Evolutionary conservation across 2,797 vertebrate species (phyloP).

Genomic region (Babyrousa celebensis): DNA sequence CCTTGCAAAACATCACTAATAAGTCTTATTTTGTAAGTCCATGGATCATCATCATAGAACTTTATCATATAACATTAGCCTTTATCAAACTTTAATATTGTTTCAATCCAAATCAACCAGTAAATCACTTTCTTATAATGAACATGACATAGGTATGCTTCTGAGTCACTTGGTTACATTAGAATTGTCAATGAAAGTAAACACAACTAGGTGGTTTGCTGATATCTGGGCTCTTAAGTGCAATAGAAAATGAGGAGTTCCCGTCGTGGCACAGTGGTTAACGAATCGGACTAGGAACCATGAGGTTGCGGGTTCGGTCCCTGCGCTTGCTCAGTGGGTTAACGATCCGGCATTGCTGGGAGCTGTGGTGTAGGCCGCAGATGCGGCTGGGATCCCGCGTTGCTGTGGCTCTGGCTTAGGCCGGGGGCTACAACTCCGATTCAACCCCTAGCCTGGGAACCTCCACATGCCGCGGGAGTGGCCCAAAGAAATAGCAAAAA

Average conservation of each 20-base stretch:
- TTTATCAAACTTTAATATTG: conserved; percentile 16
- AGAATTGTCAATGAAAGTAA: conserved; percentile 12
- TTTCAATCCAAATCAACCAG: not conserved
- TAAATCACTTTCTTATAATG: not conserved
- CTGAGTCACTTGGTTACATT: not conserved
- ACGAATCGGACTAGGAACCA: too few species aligned
- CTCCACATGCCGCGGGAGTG: too few species aligned
- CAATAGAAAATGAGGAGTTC: not conserved
- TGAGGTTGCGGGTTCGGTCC: too few species aligned
- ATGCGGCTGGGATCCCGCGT: too few species aligned
- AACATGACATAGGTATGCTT: not conserved
- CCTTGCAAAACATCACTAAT: not conserved
- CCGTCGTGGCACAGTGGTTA: too few species aligned
- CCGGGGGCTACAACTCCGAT: too few species aligned
- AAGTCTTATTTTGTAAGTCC: not conserved
- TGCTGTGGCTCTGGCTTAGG: too few species aligned
- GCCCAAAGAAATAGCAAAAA: too few species aligned
- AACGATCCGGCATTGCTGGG: too few species aligned
- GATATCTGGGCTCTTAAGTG: not conserved
- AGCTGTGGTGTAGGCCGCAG: too few species aligned
- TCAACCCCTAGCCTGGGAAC: too few species aligned
- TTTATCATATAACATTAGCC: conserved; percentile 3
- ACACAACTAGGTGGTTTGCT: not conserved
- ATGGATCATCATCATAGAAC: not conserved
- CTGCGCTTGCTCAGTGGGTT: too few species aligned